Percentiles rank a stretch among this genome's conserved stretches.
Conservation (phyloP, 2,888 invertebrate species). For the Sphaeridia pumilis region DNA sequence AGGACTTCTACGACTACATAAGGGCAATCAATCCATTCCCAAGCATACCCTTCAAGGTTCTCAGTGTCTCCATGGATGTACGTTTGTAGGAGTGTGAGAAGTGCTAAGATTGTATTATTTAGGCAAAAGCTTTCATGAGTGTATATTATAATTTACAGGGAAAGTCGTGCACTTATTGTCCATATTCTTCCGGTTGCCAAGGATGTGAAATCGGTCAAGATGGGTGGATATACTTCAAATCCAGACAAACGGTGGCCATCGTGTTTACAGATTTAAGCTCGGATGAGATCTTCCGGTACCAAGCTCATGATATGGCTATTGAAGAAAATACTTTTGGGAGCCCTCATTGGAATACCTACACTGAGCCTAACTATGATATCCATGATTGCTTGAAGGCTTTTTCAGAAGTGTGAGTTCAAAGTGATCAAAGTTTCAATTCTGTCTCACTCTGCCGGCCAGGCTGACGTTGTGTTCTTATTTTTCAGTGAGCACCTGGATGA, state of each 20-base stretch:
- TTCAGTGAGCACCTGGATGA: conserved; percentile 51
- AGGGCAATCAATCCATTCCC: conserved; percentile 43
- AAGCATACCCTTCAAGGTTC: conserved; percentile 21
- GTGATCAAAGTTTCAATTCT: not conserved
- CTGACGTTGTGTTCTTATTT: conserved; percentile 19
- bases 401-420: conserved; percentile 47
- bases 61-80: conserved; percentile 21
- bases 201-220: conserved; percentile 46
- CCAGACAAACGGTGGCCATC: conserved; percentile 47
- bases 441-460: not conserved
- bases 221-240: conserved; percentile 44
- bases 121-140: not conserved
- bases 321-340: conserved; percentile 11
- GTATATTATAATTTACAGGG: conserved; percentile 41
- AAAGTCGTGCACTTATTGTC: conserved; percentile 49
- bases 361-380: conserved; percentile 34
- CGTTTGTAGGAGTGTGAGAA: conserved; percentile 11
- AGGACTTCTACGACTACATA: conserved; percentile 44
- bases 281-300: conserved; percentile 38
- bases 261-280: conserved; percentile 41
- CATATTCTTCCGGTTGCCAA: conserved; percentile 46
- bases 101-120: not conserved
- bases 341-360: conserved; percentile 9
- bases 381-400: conserved; percentile 52
- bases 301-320: conserved; percentile 29